phyloP scores from a whole-genome alignment of 2,888 invertebrate genomes.

The Morpho deidamia region DNA sequence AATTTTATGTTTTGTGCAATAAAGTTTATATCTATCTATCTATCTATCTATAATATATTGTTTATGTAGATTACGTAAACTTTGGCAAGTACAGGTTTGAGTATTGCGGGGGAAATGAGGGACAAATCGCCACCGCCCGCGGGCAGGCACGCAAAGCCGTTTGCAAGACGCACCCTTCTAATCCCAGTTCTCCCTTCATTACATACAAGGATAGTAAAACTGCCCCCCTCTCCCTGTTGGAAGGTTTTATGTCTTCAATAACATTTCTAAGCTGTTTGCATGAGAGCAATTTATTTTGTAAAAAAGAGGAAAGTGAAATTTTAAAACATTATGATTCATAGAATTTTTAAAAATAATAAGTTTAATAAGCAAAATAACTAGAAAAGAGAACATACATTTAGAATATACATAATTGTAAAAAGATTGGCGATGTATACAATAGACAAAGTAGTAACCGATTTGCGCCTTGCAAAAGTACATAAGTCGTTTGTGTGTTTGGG shows the following conservation, averaged over 20 bases:
- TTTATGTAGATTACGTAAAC: slow-evolving; percentile 5
- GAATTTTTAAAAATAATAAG: too few relatives aligned
- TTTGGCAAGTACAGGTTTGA: slow-evolving; percentile 43
- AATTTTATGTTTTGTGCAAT: too few relatives aligned
- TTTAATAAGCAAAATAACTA: too few relatives aligned
- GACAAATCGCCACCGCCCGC: slow-evolving; percentile 70
- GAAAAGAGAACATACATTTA: too few relatives aligned
- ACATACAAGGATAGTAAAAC: slow-evolving; percentile 70
- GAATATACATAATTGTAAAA: too few relatives aligned
- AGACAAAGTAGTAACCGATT: too few relatives aligned
- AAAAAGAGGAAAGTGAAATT: background rate
- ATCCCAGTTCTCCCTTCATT: slow-evolving; percentile 55
- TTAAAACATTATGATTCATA: too few relatives aligned
- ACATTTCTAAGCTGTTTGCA: slow-evolving; percentile 36
- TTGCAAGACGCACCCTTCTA: slow-evolving; percentile 75
- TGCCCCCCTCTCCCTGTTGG: slow-evolving; percentile 39
- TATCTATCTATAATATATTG: too few relatives aligned
- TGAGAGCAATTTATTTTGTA: slow-evolving; percentile 11
- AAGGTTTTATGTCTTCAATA: slow-evolving; percentile 71
- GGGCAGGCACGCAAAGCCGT: slow-evolving; percentile 68
- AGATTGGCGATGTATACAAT: too few relatives aligned
- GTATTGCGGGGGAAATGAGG: slow-evolving; percentile 54
- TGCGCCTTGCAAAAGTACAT: too few relatives aligned
- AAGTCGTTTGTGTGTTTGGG: too few relatives aligned
- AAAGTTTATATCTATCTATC: too few relatives aligned